Percentiles rank a stretch among this genome's conserved stretches.
Conservation (phyloP, 2,797 vertebrate genomes). For the Chelon auratus region DNA sequence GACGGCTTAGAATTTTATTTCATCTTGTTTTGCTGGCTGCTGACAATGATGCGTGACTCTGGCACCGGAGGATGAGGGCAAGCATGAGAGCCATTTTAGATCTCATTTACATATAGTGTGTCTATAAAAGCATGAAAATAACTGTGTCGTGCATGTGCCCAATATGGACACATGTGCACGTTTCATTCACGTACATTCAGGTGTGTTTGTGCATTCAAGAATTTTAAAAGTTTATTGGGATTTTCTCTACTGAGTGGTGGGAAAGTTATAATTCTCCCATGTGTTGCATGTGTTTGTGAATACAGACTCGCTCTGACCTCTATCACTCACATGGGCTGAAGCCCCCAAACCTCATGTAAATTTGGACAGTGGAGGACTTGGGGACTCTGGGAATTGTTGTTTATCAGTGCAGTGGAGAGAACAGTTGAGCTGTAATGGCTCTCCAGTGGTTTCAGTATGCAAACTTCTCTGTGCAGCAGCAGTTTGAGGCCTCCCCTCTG, state of each 20-base stretch:
- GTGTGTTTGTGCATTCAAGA: slow-evolving; percentile 35
- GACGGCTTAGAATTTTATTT: slow-evolving; percentile 90
- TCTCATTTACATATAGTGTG: slow-evolving; percentile 82
- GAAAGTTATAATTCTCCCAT: slow-evolving; percentile 50
- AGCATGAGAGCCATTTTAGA: slow-evolving; percentile 83
- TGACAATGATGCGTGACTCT: slow-evolving; percentile 88
- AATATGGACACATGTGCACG: not conserved
- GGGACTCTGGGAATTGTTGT: slow-evolving; percentile 83
- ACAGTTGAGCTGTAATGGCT: slow-evolving; percentile 77
- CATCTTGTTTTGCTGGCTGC: slow-evolving; percentile 89
- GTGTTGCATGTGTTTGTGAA: slow-evolving; percentile 42
- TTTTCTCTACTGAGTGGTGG: not conserved
- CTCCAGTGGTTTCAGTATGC: slow-evolving; percentile 75
- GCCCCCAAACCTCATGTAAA: slow-evolving; percentile 77
- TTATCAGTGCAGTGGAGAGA: slow-evolving; percentile 74
- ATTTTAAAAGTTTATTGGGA: slow-evolving; percentile 38
- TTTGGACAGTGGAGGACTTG: slow-evolving; percentile 70
- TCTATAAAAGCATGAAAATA: slow-evolving; percentile 62
- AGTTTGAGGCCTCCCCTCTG: slow-evolving; percentile 66
- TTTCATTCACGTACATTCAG: slow-evolving; percentile 20
- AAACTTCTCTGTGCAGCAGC: slow-evolving; percentile 71
- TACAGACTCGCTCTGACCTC: slow-evolving; percentile 69
- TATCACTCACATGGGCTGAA: slow-evolving; percentile 56
- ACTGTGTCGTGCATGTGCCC: slow-evolving; percentile 26
- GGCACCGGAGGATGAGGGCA: slow-evolving; percentile 82